These are phyloP conservation scores for Oopsacas minuta DNA, from an alignment of 37 sponge, comb jelly and placozoan genomes.

Conservation along the genomic window DNA sequence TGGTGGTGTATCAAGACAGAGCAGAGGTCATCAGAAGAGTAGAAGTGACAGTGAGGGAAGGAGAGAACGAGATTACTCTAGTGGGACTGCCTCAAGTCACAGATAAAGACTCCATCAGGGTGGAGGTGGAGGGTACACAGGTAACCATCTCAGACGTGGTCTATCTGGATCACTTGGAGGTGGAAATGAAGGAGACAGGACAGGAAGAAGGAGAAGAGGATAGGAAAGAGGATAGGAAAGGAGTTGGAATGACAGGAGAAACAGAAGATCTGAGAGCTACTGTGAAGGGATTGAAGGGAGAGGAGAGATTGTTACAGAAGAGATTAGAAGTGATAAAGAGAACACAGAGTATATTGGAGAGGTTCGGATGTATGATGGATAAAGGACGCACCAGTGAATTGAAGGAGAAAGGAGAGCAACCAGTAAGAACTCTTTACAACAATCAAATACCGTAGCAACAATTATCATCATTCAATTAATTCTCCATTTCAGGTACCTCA, in stretches of 20 bases:
- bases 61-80: background rate
- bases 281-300: background rate
- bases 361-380: background rate
- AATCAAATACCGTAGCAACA: background rate
- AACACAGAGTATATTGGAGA: slow-evolving; percentile 1
- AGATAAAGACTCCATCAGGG: background rate
- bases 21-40: background rate
- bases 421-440: background rate
- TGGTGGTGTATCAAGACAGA: slow-evolving; percentile 17
- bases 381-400: background rate
- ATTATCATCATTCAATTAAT: background rate
- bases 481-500: background rate
- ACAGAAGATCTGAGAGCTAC: background rate
- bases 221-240: background rate
- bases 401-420: background rate
- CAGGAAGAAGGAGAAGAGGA: background rate
- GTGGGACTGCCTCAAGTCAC: slow-evolving; percentile 14
- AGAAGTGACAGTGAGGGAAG: slow-evolving; percentile 13
- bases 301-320: background rate
- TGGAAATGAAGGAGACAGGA: background rate
- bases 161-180: background rate
- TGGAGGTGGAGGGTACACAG: background rate
- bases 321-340: background rate
- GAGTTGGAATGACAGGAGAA: background rate
- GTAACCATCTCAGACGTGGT: slow-evolving; percentile 3